These are phyloP conservation scores for Andrena flavipes DNA, from an alignment of 2,888 invertebrate species.

Conservation along the genomic window DNA sequence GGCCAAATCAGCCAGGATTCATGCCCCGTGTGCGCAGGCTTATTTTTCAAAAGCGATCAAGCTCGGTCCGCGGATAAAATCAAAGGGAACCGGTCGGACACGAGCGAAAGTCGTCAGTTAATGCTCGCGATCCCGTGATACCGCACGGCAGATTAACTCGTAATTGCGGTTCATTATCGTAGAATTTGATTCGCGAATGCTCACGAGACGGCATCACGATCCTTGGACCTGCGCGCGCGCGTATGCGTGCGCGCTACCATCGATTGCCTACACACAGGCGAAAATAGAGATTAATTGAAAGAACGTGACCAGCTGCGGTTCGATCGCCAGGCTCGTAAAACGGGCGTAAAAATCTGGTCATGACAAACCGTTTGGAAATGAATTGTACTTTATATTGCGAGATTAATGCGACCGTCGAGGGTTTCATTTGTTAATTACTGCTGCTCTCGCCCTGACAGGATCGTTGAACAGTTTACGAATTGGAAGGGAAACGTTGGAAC, in stretches of 20 bases:
- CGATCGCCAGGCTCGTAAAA: conserved; percentile 38
- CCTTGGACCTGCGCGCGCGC: background rate
- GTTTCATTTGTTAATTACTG: conserved; percentile 4
- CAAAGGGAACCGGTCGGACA: conserved; percentile 72
- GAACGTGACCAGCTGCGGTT: conserved; percentile 40
- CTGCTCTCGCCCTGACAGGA: background rate
- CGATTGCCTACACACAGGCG: conserved; percentile 12
- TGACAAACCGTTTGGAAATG: conserved; percentile 16
- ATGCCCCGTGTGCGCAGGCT: conserved; percentile 34
- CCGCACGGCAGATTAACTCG: conserved; percentile 71
- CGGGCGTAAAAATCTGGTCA: conserved; percentile 23
- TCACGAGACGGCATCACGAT: conserved; percentile 5
- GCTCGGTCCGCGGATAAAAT: conserved; percentile 61
- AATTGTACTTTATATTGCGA: conserved; percentile 11
- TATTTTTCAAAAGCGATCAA: conserved; percentile 64
- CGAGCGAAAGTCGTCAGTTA: conserved; percentile 69
- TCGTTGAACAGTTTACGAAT: background rate
- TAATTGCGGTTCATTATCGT: conserved; percentile 70
- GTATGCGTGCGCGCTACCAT: background rate
- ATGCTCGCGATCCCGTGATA: conserved; percentile 66
- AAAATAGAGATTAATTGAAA: conserved; percentile 60
- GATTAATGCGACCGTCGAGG: conserved; percentile 27
- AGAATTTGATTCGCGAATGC: conserved; percentile 64
- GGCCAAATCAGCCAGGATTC: conserved; percentile 52
- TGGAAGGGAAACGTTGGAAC: background rate